These are phyloP conservation scores for Aphaenogaster rudis DNA, from an alignment of 1,140 invertebrate genomes.

Conservation along the genomic window DNA sequence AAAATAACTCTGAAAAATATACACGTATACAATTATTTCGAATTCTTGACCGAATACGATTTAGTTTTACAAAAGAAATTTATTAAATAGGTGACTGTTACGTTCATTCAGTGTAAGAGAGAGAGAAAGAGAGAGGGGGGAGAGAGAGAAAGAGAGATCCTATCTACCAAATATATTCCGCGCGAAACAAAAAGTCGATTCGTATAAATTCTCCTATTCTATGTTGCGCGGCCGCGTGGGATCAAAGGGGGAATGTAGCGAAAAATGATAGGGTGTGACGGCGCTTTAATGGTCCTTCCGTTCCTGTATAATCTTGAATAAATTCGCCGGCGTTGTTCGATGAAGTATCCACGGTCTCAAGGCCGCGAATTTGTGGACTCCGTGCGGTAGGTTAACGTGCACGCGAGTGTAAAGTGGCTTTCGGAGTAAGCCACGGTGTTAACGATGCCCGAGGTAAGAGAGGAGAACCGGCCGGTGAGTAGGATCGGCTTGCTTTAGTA, in stretches of 20 bases:
- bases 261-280: slow-evolving; percentile 32
- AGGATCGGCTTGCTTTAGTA: slow-evolving; percentile 53
- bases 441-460: slow-evolving; percentile 40
- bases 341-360: slow-evolving; percentile 43
- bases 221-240: neutral
- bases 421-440: slow-evolving; percentile 63
- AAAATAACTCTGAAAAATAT: neutral
- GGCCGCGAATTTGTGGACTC: slow-evolving; percentile 60
- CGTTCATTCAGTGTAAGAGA: neutral
- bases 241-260: neutral
- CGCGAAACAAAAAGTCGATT: slow-evolving; percentile 24
- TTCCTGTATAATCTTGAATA: slow-evolving; percentile 50
- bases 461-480: slow-evolving; percentile 18
- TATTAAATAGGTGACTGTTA: neutral
- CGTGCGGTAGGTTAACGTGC: slow-evolving; percentile 55
- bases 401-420: slow-evolving; percentile 62
- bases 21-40: neutral
- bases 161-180: slow-evolving; percentile 1
- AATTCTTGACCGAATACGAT: neutral
- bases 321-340: slow-evolving; percentile 47
- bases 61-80: neutral
- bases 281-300: slow-evolving; percentile 21
- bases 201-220: slow-evolving; percentile 29
- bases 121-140: neutral
- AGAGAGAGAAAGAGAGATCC: neutral